phyloP scores from a whole-genome alignment of 2,888 invertebrate genomes.

The Heliconius hortense region DNA sequence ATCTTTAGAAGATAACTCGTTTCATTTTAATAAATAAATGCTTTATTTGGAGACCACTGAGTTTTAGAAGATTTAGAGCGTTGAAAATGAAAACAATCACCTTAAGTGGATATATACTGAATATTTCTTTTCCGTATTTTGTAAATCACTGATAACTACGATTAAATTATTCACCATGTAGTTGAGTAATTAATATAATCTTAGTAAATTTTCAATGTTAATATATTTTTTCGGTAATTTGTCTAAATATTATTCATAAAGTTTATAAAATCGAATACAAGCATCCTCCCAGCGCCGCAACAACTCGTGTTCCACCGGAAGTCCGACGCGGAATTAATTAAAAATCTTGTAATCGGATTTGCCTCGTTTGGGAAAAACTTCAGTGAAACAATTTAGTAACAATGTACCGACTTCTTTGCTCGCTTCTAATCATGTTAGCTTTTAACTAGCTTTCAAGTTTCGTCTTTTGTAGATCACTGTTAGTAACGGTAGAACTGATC shows the following conservation, averaged over 20 bases:
- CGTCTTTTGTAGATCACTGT: not conserved
- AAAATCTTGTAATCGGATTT: slow-evolving; percentile 34
- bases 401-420: slow-evolving; percentile 1
- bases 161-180: too few species aligned
- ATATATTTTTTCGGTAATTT: too few species aligned
- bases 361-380: slow-evolving; percentile 19
- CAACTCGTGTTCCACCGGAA: not conserved
- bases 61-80: not conserved
- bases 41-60: not conserved
- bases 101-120: too few species aligned
- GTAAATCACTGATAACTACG: too few species aligned
- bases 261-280: not conserved
- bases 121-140: too few species aligned
- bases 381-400: slow-evolving; percentile 4
- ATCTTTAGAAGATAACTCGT: slow-evolving; percentile 2
- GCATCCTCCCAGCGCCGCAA: not conserved
- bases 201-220: too few species aligned
- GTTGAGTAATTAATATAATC: too few species aligned
- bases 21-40: slow-evolving; percentile 3
- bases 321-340: slow-evolving; percentile 28
- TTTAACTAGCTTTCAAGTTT: not conserved
- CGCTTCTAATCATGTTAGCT: not conserved
- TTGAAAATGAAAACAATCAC: too few species aligned
- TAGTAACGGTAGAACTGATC: not conserved
- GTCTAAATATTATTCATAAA: not conserved